These are phyloP conservation scores for Tretioscincus oriximinensis DNA, from an alignment of 2,113 vertebrate genomes.

Conservation along the genomic window DNA sequence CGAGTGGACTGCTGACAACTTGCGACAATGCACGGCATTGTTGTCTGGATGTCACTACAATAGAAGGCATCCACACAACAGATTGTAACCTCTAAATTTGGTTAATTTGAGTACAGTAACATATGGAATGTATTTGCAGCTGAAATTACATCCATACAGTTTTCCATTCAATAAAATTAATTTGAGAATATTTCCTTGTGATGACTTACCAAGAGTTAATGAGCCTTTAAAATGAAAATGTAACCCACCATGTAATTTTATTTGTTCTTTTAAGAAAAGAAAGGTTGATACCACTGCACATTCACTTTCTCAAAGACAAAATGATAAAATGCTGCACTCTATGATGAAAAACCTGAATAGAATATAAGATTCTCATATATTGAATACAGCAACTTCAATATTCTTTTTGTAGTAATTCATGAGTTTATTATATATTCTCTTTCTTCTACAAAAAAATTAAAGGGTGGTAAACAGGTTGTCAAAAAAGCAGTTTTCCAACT, in stretches of 20 bases:
- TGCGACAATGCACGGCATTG: no score
- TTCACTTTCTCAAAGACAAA: slow-evolving; percentile 4
- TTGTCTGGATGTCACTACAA: no score
- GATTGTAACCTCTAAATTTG: background rate
- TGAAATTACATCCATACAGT: background rate
- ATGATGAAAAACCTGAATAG: slow-evolving; percentile 21
- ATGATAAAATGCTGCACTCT: slow-evolving; percentile 9
- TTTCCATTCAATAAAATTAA: background rate
- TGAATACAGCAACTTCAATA: slow-evolving; percentile 11
- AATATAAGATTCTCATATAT: slow-evolving; percentile 23
- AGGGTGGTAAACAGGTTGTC: slow-evolving; percentile 18
- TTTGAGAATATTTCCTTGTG: background rate
- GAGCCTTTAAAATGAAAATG: background rate
- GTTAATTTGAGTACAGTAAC: background rate
- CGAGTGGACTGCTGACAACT: no score
- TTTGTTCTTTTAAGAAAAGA: background rate
- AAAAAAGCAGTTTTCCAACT: background rate
- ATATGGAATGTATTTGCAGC: background rate
- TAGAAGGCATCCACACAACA: no score
- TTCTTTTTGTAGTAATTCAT: slow-evolving; percentile 32
- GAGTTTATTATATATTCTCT: slow-evolving; percentile 20
- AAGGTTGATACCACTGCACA: background rate
- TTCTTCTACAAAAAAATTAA: background rate
- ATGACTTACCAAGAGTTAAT: slow-evolving; percentile 5
- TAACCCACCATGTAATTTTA: background rate